phyloP scores from a whole-genome alignment of 2,888 invertebrate species.

The Tetranychus piercei region DNA sequence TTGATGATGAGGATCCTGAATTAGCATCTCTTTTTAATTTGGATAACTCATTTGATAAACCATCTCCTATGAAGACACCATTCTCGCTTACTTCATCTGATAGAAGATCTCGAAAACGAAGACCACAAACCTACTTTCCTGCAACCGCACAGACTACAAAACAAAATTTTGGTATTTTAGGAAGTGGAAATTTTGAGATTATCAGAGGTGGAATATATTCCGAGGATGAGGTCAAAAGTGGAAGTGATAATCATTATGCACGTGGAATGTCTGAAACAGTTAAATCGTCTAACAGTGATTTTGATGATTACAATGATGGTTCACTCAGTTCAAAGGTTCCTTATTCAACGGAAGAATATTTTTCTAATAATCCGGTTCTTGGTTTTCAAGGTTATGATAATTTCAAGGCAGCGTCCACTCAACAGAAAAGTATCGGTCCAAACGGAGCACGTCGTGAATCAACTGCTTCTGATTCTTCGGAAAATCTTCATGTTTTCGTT shows the following conservation, averaged over 20 bases:
- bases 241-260: constrained; percentile 14
- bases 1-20: constrained; percentile 1
- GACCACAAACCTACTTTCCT: background rate
- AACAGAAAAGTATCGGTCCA: background rate
- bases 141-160: background rate
- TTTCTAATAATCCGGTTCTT: constrained; percentile 15
- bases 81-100: background rate
- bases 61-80: background rate
- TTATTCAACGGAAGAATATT: constrained; percentile 9
- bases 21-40: background rate
- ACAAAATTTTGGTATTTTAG: constrained; percentile 18
- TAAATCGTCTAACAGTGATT: background rate
- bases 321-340: background rate
- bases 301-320: constrained; percentile 7
- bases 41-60: background rate
- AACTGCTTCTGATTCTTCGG: background rate
- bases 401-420: constrained; percentile 11
- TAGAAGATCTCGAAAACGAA: background rate
- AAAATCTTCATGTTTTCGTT: background rate
- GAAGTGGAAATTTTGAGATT: constrained; percentile 20
- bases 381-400: constrained; percentile 21
- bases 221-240: constrained; percentile 13
- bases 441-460: background rate
- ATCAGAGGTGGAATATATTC: constrained; percentile 19
- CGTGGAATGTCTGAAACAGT: background rate